Evolutionary conservation across 2,888 invertebrate species (phyloP).

Genomic region (Drosophila stalkeri): DNA sequence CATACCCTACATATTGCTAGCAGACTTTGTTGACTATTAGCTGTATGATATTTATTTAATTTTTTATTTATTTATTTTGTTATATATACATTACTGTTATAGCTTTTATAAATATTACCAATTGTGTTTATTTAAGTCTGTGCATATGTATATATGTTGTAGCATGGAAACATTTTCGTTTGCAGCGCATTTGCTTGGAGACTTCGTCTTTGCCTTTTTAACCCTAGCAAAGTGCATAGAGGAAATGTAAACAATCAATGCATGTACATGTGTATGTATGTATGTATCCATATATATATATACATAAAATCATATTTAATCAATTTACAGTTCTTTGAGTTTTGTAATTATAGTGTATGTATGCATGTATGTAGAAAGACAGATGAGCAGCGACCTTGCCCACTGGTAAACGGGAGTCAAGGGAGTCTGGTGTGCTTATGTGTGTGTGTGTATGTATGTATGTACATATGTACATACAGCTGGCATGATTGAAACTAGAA

Average conservation of each 20-base stretch:
- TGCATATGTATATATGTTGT: too few species aligned
- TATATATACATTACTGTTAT: neutral
- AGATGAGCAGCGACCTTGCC: constrained; percentile 45
- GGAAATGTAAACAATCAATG: neutral
- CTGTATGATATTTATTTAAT: neutral
- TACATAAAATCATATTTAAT: neutral
- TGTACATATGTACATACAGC: constrained; percentile 35
- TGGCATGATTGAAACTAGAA: constrained; percentile 68
- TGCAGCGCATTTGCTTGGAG: constrained; percentile 15
- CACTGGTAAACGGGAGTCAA: constrained; percentile 13
- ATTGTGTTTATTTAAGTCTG: neutral
- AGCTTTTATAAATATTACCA: neutral
- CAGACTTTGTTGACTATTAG: constrained; percentile 7
- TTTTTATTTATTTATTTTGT: neutral
- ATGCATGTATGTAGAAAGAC: neutral
- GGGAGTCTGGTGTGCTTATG: neutral
- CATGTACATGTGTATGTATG: neutral
- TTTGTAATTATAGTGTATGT: constrained; percentile 1
- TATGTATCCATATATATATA: neutral
- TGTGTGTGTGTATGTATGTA: constrained; percentile 9
- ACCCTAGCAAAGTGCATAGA: constrained; percentile 1
- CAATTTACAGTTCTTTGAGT: constrained; percentile 2
- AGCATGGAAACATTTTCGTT: neutral
- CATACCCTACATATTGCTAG: constrained; percentile 15
- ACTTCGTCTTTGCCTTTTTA: constrained; percentile 3